Base-by-base conservation (phyloP, 1,140 invertebrate species). In the Mylabris phalerata region DNA sequence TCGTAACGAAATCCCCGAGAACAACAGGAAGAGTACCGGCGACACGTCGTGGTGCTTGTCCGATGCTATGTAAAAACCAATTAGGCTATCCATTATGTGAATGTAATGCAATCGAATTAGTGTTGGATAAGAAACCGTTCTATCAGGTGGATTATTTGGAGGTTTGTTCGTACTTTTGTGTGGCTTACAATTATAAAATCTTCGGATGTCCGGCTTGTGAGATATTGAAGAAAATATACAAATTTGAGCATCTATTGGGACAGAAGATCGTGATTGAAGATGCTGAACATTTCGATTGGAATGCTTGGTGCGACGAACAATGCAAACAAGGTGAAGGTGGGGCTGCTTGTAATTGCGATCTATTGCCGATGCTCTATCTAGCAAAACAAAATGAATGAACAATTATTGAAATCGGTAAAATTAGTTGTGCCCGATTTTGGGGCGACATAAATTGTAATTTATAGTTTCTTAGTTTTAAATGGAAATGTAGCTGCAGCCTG, bases 331-430 rank as follows among this genome's bases (percentile, higher is more conserved):
- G 77, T 0, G 75, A 78, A 9, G 80, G 80, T 0, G 80, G 80
- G 0, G 75, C 74, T 26, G 80, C 80, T 65, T 81, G 79, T 70
- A 74, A 78, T 65, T 81, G 79, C 72, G 78, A 80, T 74, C 68
- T 78, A 48, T 71, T 77, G 45, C 78, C 78, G 47, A 74, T 77
- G 45, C 46, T 39, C 7, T 19, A 19, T 3, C 48, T 1, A 32
- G 1, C 7, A 32, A 24, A 56, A 2, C 19, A 19, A 19, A 19
- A 19, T 19, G 19, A 19, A 19, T 54, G 39, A 51, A 58, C 4
- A 32, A 32, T 32, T 5, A 32, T 32, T 1, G 32, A 5, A 32
- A 32, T 32, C 7, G 7, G 7, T 7, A 32, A 32, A 5, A 7
- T 32, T 32, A 32, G 7, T 5, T 32, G 32, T 56, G 2, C n/a